Percentiles rank a stretch among this genome's conserved stretches.
Evolutionary conservation across 2,797 vertebrate species (phyloP).

Genomic region (Lepilemur ruficaudatus): DNA sequence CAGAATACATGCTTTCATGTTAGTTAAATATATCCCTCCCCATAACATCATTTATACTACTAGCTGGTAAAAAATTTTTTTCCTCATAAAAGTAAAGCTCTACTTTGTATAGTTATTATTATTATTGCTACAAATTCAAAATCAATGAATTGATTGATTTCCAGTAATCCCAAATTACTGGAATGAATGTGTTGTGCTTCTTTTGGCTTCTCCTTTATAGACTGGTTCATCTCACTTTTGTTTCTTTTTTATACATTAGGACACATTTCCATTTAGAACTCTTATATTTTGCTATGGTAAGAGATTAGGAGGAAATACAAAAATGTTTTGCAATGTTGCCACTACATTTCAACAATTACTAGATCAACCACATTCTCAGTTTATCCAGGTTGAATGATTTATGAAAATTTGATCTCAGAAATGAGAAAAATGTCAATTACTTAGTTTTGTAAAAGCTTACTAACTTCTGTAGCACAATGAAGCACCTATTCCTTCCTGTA

Average conservation of each 20-base stretch:
- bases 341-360: slow-evolving; percentile 65
- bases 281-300: slow-evolving; percentile 30
- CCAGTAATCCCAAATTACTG: background rate
- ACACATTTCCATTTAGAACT: background rate
- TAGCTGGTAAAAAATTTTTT: background rate
- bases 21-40: background rate
- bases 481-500: slow-evolving; percentile 60
- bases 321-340: slow-evolving; percentile 56
- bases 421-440: slow-evolving; percentile 73
- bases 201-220: slow-evolving; percentile 15
- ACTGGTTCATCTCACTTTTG: background rate
- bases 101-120: background rate
- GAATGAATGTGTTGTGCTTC: background rate
- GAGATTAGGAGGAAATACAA: slow-evolving; percentile 60
- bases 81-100: background rate
- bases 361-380: slow-evolving; percentile 68
- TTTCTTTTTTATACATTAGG: slow-evolving; percentile 17
- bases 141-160: too few relatives aligned
- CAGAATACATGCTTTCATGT: slow-evolving; percentile 34
- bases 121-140: background rate
- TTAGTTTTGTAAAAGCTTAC: slow-evolving; percentile 54
- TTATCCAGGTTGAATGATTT: slow-evolving; percentile 73
- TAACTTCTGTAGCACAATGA: slow-evolving; percentile 70
- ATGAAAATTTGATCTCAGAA: slow-evolving; percentile 76
- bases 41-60: background rate